Base-by-base conservation (phyloP, 2,797 vertebrate genomes). In the Sebastes minor region DNA sequence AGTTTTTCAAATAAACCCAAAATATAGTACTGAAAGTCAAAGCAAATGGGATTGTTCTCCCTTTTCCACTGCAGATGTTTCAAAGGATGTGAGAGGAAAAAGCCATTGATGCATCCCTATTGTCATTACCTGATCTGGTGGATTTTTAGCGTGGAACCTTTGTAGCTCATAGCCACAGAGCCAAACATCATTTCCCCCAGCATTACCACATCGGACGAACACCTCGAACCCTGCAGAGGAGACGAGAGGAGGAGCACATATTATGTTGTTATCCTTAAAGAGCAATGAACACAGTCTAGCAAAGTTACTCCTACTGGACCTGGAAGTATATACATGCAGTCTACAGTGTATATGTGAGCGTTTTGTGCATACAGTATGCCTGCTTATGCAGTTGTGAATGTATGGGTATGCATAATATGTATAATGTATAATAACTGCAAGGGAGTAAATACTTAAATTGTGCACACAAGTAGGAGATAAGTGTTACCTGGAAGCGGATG, bases 141-240 rank as follows among this genome's bases (percentile, higher is more conserved):
- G 88, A 99, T 99, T 94, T 99, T 99, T 86, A 99, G 71, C 0
- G 98, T 99, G 38, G 99, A 99, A 62, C 99, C 99, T 94, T 99
- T 99, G 93, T 99, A 99, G 93, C 99, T 99, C 99, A 99, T 99
- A 32, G 98, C 99, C 85, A 99, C 99, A 11, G 98, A 99, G 60
- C 98, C 99, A 91, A 99, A 99, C 99, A 99, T 99, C 99, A 99
- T 99, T 90, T 99, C 99, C 67, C 98, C 99, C 77, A 99, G 96
- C 99, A 99, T 99, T 73, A 96, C 98, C 80, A 97, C 97, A 88
- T 99, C 99, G 0, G 98, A 99, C 4, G 97, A 97, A 85, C 97
- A 97, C 66, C 95, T 96, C 22, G 98, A 96, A 63, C 96, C 95
- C 98, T 99, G 86, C 32, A 12, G 32, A 67, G 38, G 76, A 64